Evolutionary conservation across 2,797 vertebrate genomes (phyloP).

Genomic region (Syngnathus acus): DNA sequence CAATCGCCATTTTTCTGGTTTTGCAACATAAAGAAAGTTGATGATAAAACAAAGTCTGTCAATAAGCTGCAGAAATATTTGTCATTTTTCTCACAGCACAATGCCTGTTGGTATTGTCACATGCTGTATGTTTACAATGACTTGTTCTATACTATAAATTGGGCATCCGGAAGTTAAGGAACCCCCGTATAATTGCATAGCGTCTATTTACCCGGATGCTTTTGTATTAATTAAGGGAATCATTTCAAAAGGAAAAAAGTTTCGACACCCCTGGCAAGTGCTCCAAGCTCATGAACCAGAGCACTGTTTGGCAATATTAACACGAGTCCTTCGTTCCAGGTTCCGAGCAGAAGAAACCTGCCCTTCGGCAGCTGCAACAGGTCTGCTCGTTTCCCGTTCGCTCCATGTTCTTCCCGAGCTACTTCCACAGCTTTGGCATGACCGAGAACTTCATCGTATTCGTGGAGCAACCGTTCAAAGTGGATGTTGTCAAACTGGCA

Average conservation of each 20-base stretch:
- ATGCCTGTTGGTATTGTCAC: too few species aligned
- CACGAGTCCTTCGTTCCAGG: not conserved
- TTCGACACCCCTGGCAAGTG: not conserved
- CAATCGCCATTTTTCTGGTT: not conserved
- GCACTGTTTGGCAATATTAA: not conserved
- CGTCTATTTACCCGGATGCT: too few species aligned
- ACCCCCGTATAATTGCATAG: too few species aligned
- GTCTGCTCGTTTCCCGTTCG: slow-evolving; percentile 76
- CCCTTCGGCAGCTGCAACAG: slow-evolving; percentile 69
- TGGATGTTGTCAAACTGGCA: slow-evolving; percentile 82
- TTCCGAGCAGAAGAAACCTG: slow-evolving; percentile 30
- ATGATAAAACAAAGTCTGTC: too few species aligned
- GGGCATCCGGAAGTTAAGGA: too few species aligned
- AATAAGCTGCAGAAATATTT: too few species aligned
- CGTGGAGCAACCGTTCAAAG: slow-evolving; percentile 83
- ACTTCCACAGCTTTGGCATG: slow-evolving; percentile 93
- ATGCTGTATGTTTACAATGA: too few species aligned
- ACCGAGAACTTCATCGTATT: slow-evolving; percentile 86
- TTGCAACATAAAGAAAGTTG: not conserved
- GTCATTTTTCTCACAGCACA: too few species aligned
- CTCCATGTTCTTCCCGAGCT: slow-evolving; percentile 80
- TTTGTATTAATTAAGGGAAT: too few species aligned
- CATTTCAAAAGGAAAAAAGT: too few species aligned
- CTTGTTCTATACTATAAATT: too few species aligned
- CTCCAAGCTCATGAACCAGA: not conserved